Evolutionary conservation across 2,888 invertebrate species (phyloP), one percentile per base, ranked within the genome.

Genomic region (Epirrhoe tristata): DNA sequence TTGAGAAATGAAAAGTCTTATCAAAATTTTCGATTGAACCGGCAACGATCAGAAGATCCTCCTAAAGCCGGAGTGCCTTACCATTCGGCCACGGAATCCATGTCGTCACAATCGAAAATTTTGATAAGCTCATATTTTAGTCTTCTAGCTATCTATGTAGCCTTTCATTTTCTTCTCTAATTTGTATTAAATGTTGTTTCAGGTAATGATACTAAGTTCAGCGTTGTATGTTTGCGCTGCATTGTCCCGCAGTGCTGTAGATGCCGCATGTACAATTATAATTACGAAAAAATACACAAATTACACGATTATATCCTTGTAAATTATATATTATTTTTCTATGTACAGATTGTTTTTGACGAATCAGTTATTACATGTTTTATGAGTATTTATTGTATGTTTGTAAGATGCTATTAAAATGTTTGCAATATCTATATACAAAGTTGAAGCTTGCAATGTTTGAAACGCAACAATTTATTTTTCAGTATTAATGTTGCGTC

Each of bases 401-500:
- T 72, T 73, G 65, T 82, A 82, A 81, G 81, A 80, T 73, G 81
- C 77, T 82, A 79, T 81, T 78, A 75, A 58, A 80, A 76, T 77
- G 76, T 75, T 76, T 72, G 74, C 65, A 69, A 70, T 70, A 67
- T 67, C 62, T 65, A 55, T 64, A 68, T 58, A 55, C 63, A 64
- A 48, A 61, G 65, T 52, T 36, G 59, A 39, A 63, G 70, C 67
- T 69, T 66, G 60, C 68, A 65, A 66, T 57, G 68, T 75, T 77
- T 76, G 72, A 77, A 74, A 79, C 76, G 80, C 80, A 79, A 81
- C 79, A 79, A 79, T 71, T 75, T 73, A 74, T 80, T 74, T 77
- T 87, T 82, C 91, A 91, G 90, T 91, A 91, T 91, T 90, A 91
- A 75, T 81, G 85, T 84, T 82, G 80, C 78, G 69, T 73, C 67